These are phyloP conservation scores for Amphilophus citrinellus DNA, from an alignment of 2,113 vertebrate species.

Conservation along the genomic window DNA sequence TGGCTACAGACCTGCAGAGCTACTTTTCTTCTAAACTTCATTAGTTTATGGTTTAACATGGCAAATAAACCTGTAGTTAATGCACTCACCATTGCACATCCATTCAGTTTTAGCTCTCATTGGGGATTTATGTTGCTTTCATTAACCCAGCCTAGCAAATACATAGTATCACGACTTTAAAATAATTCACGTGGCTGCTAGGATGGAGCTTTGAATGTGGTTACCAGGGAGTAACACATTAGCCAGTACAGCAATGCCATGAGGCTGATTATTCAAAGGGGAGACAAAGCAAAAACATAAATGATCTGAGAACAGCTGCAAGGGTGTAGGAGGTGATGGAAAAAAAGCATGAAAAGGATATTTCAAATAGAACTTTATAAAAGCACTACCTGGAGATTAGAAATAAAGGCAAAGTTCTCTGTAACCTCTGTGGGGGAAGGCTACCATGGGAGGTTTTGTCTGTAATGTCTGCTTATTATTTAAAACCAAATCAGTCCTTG, in stretches of 20 bases:
- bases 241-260: neutral
- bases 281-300: neutral
- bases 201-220: neutral
- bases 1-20: slow-evolving; percentile 21
- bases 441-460: slow-evolving; percentile 22
- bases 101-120: slow-evolving; percentile 10
- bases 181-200: slow-evolving; percentile 5
- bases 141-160: slow-evolving; percentile 9
- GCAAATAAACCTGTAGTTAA: slow-evolving; percentile 45
- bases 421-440: slow-evolving; percentile 21
- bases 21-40: slow-evolving; percentile 42
- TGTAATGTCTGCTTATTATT: slow-evolving; percentile 24
- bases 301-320: neutral
- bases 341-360: neutral
- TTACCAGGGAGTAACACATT: neutral
- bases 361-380: slow-evolving; percentile 23
- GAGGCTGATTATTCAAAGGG: neutral
- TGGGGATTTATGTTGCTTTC: slow-evolving; percentile 36
- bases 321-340: slow-evolving; percentile 5
- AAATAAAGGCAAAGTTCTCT: slow-evolving; percentile 32
- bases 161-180: slow-evolving; percentile 16
- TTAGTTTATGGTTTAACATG: slow-evolving; percentile 43
- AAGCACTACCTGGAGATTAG: slow-evolving; percentile 38
- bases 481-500: slow-evolving; percentile 5
- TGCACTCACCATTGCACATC: slow-evolving; percentile 22